Base-by-base conservation (phyloP, 1,140 invertebrate genomes). In the Nephotettix cincticeps region DNA sequence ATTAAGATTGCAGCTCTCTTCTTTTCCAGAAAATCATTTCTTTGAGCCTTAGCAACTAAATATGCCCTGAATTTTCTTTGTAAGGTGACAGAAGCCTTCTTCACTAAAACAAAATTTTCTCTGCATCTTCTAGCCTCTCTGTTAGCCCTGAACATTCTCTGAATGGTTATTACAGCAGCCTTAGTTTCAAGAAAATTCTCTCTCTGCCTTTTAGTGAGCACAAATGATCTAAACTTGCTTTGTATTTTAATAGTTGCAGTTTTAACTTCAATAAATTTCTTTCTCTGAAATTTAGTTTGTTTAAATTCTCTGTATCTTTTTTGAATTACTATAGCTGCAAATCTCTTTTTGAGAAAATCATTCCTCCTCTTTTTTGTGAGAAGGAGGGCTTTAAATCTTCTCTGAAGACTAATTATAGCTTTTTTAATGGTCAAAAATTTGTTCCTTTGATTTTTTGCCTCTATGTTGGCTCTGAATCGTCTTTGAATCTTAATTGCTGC, bases 311-410 rank as follows among this genome's bases (percentile, higher is more conserved):
- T 81, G 72, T 83, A 83, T 63, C 76, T 78, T 14, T 74, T 78
- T 72, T 86, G 85, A 45, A 86, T 78, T 29, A 73, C 75, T 1
- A 81, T 65, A 19, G 77, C 75, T 1, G 81, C 77, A 1, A 71
- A 78, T 77, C 75, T 80, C 0, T 80, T 75, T 43, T 70, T 72
- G 13, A 80, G 4, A 65, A 72, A 83, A 40, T 71, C 40, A 64
- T 58, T 9, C 32, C 74, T 54, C 51, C 80, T 70, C 6, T 65
- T 25, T 73, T 75, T 84, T 30, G 83, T 83, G 9, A 78, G 79
- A n/a, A 83, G 51, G 75, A 80, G 85, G 71, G 84, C 84, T 43
- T 85, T 81, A 66, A 80, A 86, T 71, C 82, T 82, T 72, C 83
- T 84, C 71, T 90, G 88, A 45, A 90, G 77, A 58, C 71, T 40